A percentile compares a stretch with the other conserved stretches of the same genome.
phyloP scores from a whole-genome alignment of 1,140 invertebrate genomes.

The Phortica variegata region DNA sequence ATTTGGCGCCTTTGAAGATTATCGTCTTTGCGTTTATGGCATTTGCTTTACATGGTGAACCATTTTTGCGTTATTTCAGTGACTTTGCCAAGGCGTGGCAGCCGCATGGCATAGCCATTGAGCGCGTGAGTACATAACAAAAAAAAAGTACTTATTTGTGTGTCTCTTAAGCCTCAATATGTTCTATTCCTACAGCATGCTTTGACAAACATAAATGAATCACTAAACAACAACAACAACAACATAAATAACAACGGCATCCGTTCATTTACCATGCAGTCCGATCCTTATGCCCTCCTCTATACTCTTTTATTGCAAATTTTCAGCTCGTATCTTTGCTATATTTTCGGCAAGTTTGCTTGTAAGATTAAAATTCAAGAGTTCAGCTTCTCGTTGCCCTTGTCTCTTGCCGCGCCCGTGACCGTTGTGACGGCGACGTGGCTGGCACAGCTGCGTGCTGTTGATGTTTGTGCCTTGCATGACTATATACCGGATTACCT shows the following conservation, averaged over 20 bases:
- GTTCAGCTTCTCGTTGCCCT: constrained; percentile 77
- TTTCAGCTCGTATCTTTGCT: constrained; percentile 66
- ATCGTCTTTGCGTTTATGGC: constrained; percentile 63
- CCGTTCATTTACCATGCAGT: constrained; percentile 25
- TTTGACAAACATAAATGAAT: too few species aligned
- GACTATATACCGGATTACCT: constrained; percentile 67
- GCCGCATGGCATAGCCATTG: constrained; percentile 62
- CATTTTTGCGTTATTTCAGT: constrained; percentile 62
- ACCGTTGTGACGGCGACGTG: constrained; percentile 66
- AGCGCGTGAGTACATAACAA: constrained; percentile 57
- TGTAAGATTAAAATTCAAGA: constrained; percentile 83
- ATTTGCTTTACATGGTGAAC: constrained; percentile 62
- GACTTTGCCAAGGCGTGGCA: constrained; percentile 58
- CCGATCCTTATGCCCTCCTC: constrained; percentile 56
- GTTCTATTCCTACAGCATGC: too few species aligned
- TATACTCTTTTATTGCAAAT: constrained; percentile 67
- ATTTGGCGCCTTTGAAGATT: constrained; percentile 70
- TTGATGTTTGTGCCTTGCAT: constrained; percentile 66
- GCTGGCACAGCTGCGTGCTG: constrained; percentile 63
- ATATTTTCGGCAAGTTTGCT: constrained; percentile 76
- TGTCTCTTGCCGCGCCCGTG: constrained; percentile 70
- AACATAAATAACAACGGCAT: constrained; percentile 20
- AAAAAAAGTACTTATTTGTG: not conserved
- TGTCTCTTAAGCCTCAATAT: too few species aligned
- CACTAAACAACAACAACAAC: constrained; percentile 9